Base-by-base conservation (phyloP, 2,113 vertebrate genomes). In the Zapus hudsonius region DNA sequence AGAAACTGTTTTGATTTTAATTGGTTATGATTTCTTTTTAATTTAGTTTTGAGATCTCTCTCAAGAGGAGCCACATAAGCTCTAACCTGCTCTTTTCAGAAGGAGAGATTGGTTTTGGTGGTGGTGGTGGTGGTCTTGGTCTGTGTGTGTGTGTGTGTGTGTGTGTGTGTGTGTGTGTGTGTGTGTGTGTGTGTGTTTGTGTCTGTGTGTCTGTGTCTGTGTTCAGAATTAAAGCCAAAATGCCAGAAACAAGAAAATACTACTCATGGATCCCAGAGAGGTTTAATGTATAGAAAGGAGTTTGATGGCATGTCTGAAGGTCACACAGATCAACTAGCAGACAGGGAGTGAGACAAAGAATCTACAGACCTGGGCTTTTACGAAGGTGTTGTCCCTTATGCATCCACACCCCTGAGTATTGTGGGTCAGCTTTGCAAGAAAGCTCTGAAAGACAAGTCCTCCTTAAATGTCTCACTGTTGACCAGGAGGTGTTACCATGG, bases 11-110 rank as follows among this genome's bases (percentile, higher is more conserved):
- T 42, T 79, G 81, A 79, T 57, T 89, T 72, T 78, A 78, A 72
- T 78, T 79, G 84, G 17, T 42, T 89, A 55, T 70, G 10, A 66
- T 85, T 90, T 80, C 25, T 80, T 73, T 70, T 44, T 83, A 52
- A 89, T 69, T 78, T 70, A 11, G 31, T 70, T 17, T 72, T 66
- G 29, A 44, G 42, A 23, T 57, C 1, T 72, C 80, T 73, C 42
- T 33, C 11, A 31, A 74, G 66, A 63, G 59, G 36, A 19, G 36
- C 4, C 17, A n/a, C n/a, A 33, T 52, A 22, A 70, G 40, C 42
- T 64, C 9, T 78, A 33, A 8, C 23, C 36, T 64, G 31, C 4
- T 7, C 25, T 79, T 52, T 33, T 2, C 29, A n/a, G 59, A 25
- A 81, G 29, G 23, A 81, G 36, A 52, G 2, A 59, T 84, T 47